Evolutionary conservation across 2,888 invertebrate genomes (phyloP).

Genomic region (Brachyptera risi): DNA sequence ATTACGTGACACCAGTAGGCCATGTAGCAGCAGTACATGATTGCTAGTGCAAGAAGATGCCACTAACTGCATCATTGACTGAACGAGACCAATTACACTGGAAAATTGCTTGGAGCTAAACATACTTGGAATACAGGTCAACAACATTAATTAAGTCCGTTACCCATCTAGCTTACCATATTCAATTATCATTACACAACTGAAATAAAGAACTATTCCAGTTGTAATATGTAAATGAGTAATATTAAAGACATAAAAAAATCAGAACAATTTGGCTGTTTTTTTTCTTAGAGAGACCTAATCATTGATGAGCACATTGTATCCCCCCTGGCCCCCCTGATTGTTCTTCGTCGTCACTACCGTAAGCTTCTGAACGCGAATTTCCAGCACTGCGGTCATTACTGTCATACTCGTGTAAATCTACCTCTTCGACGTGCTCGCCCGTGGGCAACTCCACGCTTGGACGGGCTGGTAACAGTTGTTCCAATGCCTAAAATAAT

Average conservation of each 20-base stretch:
- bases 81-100: too few relatives aligned
- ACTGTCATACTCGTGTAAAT: slow-evolving; percentile 70
- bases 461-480: slow-evolving; percentile 68
- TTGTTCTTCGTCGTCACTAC: slow-evolving; percentile 63
- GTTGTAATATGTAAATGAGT: not conserved
- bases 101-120: not conserved
- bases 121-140: not conserved
- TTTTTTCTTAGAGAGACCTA: not conserved
- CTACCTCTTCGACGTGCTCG: slow-evolving; percentile 83
- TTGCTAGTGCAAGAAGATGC: too few relatives aligned
- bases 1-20: too few relatives aligned
- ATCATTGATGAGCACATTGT: slow-evolving; percentile 80
- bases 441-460: slow-evolving; percentile 67
- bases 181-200: not conserved
- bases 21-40: too few relatives aligned
- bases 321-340: slow-evolving; percentile 59
- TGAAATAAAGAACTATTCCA: not conserved
- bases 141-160: slow-evolving; percentile 8
- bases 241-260: not conserved
- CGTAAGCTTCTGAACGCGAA: slow-evolving; percentile 65
- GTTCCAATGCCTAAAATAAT: slow-evolving; percentile 62
- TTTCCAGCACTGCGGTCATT: slow-evolving; percentile 48
- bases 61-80: too few relatives aligned
- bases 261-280: not conserved
- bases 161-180: not conserved